phyloP scores from a whole-genome alignment of 2,113 vertebrate species.

The Otocyon megalotis region DNA sequence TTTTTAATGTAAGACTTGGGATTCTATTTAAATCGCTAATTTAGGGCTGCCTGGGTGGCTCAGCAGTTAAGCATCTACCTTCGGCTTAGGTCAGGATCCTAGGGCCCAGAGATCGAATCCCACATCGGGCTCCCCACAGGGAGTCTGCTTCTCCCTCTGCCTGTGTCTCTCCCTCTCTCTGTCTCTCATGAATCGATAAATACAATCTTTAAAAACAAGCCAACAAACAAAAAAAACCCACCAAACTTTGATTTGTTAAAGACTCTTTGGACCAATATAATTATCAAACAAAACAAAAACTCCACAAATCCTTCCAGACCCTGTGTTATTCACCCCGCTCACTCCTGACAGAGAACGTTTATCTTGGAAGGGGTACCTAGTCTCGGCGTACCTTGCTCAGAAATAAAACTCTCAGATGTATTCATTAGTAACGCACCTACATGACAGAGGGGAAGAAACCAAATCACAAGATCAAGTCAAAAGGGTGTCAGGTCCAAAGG shows the following conservation, averaged over 20 bases:
- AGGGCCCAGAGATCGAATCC: too few relatives aligned
- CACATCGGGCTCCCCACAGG: too few relatives aligned
- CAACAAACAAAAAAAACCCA: neutral
- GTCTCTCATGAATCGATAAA: too few relatives aligned
- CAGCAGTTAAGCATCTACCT: too few relatives aligned
- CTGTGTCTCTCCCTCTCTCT: too few relatives aligned
- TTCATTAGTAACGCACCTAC: neutral
- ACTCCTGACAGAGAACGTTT: neutral
- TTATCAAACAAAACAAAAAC: conserved; percentile 6
- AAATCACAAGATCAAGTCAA: neutral
- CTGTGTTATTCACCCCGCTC: neutral
- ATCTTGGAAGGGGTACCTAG: neutral
- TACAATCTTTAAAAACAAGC: neutral
- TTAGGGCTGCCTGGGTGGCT: too few relatives aligned
- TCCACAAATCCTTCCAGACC: neutral
- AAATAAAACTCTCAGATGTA: conserved; percentile 35
- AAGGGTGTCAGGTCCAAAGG: neutral
- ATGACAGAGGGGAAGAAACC: neutral
- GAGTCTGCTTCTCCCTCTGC: too few relatives aligned
- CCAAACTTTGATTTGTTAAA: neutral
- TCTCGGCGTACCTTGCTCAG: neutral
- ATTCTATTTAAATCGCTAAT: too few relatives aligned
- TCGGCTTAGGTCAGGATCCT: too few relatives aligned
- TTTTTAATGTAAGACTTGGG: too few relatives aligned
- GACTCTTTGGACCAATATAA: neutral